phyloP scores from a whole-genome alignment of 2,113 vertebrate species.

The Acrocephalus arundinaceus region DNA sequence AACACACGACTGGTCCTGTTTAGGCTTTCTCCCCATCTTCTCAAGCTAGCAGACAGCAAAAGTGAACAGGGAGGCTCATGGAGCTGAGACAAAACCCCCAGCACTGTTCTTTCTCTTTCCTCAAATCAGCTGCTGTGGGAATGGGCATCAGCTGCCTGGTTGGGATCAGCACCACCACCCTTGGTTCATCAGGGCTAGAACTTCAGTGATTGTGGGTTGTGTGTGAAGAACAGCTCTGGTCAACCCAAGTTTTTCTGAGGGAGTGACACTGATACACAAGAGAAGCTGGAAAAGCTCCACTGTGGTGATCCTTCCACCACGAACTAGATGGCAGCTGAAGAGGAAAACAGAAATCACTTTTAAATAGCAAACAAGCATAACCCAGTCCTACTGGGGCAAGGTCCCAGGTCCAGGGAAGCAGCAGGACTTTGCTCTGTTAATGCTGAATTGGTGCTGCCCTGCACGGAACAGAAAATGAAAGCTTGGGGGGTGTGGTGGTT shows the following conservation, averaged over 20 bases:
- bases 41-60: background rate
- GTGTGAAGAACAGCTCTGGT: background rate
- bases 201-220: background rate
- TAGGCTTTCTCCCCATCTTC: no score
- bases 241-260: background rate
- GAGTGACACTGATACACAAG: background rate
- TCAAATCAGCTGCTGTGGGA: background rate
- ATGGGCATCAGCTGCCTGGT: background rate
- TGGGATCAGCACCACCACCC: background rate
- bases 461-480: background rate
- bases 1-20: background rate
- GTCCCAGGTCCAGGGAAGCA: background rate
- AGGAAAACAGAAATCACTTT: background rate
- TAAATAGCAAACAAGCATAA: background rate
- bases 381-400: no score
- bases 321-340: background rate
- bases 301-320: background rate
- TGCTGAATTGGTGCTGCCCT: background rate
- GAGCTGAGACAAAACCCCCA: background rate
- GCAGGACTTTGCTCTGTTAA: background rate
- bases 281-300: background rate
- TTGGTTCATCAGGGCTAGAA: background rate
- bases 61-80: background rate
- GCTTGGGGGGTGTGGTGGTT: background rate
- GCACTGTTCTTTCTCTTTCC: accelerated